Evolutionary conservation across 1,140 invertebrate species (phyloP), one percentile per base, ranked within the genome.

Genomic region (Halictus rubicundus): DNA sequence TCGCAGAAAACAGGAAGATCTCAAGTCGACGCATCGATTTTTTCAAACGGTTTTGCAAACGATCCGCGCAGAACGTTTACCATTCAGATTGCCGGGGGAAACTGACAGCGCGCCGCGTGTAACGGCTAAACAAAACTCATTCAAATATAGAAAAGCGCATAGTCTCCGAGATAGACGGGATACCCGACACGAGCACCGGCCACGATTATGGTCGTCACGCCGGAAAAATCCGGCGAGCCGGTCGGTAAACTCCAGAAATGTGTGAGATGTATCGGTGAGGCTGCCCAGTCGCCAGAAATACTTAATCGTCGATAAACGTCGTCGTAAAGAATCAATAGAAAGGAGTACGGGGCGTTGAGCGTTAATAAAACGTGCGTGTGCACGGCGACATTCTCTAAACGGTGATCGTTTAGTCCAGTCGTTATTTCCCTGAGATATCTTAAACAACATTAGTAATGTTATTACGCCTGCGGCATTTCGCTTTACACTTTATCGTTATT

Each of bases 301-400:
- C 46, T 37, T 73, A 73, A 64, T 73, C 27, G 71, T 37, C 71
- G 57, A 73, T 73, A 73, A 73, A 64, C 21, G 60, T 73, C 60
- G 16, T 14, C 71, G 21, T 73, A 64, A 73, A 64, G 42, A 73
- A 73, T 73, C 60, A 27, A 73, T 64, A 63, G 39, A 73, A 73
- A 73, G 27, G 60, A 32, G 14, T 19, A 69, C 21, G 21, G 27
- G 9, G 42, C 68, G 68, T 69, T 37, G 21, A 57, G 21, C 68
- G 68, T 69, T 57, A 69, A 69, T 69, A 69, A 69, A 69, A 69
- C 27, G 27, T 27, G 49, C 49, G 68, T 19, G 23, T 19, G 49
- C 49, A 57, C 37, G 27, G 42, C 27, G 52, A 69, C 68, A 21
- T 54, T 57, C 52, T 69, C 8, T 37, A 54, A 69, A 57, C 10